These are phyloP conservation scores for Strix uralensis DNA, from an alignment of 2,113 vertebrate species.

Conservation along the genomic window DNA sequence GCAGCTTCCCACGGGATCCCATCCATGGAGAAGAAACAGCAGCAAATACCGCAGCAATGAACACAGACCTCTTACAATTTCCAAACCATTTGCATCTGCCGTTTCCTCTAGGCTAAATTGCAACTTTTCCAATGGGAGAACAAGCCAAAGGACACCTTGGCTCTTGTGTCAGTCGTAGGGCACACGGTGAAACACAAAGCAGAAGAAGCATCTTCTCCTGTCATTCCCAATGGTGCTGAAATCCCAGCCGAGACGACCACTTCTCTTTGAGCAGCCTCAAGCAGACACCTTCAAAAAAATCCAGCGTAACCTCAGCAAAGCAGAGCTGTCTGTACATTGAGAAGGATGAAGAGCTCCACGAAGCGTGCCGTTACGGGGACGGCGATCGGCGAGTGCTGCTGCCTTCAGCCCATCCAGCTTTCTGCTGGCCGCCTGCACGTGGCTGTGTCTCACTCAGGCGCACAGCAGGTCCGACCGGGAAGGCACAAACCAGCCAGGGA, in stretches of 20 bases:
- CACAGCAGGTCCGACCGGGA: not conserved
- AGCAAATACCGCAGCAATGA: not conserved
- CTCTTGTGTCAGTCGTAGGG: not conserved
- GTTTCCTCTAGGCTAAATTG: not conserved
- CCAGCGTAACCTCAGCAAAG: not conserved
- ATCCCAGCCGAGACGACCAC: not conserved
- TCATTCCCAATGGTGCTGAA: not conserved
- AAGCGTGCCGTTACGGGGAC: not conserved
- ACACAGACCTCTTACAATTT: not conserved
- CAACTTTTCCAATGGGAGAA: not conserved
- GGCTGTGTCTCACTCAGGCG: not conserved
- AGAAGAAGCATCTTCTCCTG: not conserved
- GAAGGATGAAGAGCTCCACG: not conserved
- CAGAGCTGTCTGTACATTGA: not conserved
- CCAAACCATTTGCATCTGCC: not conserved
- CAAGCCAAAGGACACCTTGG: not conserved
- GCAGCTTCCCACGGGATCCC: not conserved
- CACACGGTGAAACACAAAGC: not conserved
- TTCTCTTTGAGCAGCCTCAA: not conserved
- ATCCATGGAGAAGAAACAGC: not conserved
- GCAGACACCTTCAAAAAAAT: not conserved
- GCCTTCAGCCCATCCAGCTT: not conserved
- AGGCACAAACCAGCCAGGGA: not conserved
- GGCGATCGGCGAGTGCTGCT: rapidly evolving
- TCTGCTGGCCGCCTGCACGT: not conserved